A percentile compares a stretch with the other conserved stretches of the same genome.
Evolutionary conservation across 2,888 invertebrate species (phyloP).

Genomic region (Agapetus fuscipes): DNA sequence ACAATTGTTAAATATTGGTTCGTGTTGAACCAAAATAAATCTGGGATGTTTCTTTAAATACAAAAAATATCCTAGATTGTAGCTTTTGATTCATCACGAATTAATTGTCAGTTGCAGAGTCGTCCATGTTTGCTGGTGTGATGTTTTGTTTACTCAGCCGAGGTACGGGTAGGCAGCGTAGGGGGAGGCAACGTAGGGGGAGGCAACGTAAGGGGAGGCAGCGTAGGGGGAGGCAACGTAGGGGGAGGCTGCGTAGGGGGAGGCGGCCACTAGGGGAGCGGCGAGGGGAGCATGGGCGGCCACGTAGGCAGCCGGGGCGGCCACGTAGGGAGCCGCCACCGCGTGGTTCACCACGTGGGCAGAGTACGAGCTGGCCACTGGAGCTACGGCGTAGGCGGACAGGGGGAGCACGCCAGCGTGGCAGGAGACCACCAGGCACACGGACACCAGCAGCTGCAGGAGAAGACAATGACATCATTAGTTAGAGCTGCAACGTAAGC

Average conservation of each 20-base stretch:
- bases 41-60: no score
- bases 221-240: slow-evolving; percentile 29
- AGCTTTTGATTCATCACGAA: no score
- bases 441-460: slow-evolving; percentile 35
- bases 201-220: slow-evolving; percentile 11
- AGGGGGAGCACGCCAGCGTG: slow-evolving; percentile 32
- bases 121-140: no score
- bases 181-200: slow-evolving; percentile 10
- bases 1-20: no score
- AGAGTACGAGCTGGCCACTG: slow-evolving; percentile 67
- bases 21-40: no score
- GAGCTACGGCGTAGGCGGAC: slow-evolving; percentile 47
- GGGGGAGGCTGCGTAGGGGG: slow-evolving; percentile 13
- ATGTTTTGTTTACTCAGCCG: no score
- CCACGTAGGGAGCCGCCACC: slow-evolving; percentile 54
- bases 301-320: slow-evolving; percentile 28
- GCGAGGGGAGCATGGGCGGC: no score
- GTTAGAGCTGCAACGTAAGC: no score
- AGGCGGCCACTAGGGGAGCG: slow-evolving; percentile 24
- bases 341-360: slow-evolving; percentile 69
- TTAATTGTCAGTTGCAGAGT: no score
- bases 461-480: no score
- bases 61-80: no score
- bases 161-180: slow-evolving; percentile 26
- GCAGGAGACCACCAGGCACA: slow-evolving; percentile 26